phyloP scores from a whole-genome alignment of 1,140 invertebrate genomes.

The Caenorhabditis inopinata region DNA sequence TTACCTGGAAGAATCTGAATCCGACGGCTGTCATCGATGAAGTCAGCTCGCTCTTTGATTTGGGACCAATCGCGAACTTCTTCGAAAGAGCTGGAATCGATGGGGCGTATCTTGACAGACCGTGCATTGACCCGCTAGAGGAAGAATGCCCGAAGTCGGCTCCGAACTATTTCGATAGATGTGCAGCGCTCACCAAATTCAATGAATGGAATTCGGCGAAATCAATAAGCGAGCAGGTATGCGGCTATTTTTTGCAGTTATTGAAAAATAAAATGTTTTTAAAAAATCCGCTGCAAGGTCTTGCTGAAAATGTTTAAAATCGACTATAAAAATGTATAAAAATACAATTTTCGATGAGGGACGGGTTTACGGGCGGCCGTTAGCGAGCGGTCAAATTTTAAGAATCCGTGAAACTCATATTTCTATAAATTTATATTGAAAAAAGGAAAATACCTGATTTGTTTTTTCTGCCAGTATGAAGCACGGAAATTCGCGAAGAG shows the following conservation, averaged over 20 bases:
- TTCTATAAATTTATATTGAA: too few species aligned
- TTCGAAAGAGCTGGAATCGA: slow-evolving; percentile 75
- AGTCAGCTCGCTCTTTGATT: slow-evolving; percentile 55
- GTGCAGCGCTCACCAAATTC: slow-evolving; percentile 44
- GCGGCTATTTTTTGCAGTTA: background rate
- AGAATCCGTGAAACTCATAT: too few species aligned
- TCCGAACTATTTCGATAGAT: slow-evolving; percentile 77
- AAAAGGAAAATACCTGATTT: too few species aligned
- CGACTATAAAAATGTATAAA: too few species aligned
- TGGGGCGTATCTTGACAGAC: slow-evolving; percentile 91
- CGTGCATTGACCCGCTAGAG: slow-evolving; percentile 87
- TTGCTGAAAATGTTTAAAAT: too few species aligned
- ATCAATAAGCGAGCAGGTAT: slow-evolving; percentile 30
- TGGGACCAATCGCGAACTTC: slow-evolving; percentile 56
- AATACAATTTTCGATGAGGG: too few species aligned
- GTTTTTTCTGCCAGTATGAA: background rate
- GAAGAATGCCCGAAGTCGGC: slow-evolving; percentile 84
- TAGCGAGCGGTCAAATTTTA: too few species aligned
- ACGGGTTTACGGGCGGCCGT: too few species aligned
- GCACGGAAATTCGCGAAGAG: background rate
- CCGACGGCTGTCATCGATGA: slow-evolving; percentile 57
- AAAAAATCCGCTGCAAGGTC: too few species aligned
- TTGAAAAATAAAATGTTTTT: background rate
- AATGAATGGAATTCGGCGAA: slow-evolving; percentile 46
- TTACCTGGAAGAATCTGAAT: slow-evolving; percentile 65